These are phyloP conservation scores for Falco novaeseelandiae DNA, from an alignment of 2,797 vertebrate species.

Conservation along the genomic window DNA sequence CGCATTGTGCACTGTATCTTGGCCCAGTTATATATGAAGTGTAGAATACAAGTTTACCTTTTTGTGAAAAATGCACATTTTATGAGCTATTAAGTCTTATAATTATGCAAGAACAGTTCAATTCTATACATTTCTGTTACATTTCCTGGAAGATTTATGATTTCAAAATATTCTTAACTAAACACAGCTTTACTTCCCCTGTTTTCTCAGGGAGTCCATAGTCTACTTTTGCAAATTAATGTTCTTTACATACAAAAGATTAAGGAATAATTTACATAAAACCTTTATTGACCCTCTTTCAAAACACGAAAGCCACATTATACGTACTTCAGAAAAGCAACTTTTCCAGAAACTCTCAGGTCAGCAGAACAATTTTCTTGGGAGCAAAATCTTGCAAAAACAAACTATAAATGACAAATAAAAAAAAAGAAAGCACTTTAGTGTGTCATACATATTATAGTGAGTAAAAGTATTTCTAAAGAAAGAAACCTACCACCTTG, in stretches of 20 bases:
- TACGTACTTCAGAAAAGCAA: constrained; percentile 89
- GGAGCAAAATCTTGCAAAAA: constrained; percentile 89
- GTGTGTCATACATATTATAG: neutral
- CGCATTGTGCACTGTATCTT: neutral
- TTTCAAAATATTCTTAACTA: neutral
- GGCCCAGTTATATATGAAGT: neutral
- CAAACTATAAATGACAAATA: constrained; percentile 79
- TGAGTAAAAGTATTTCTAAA: neutral
- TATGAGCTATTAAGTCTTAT: neutral
- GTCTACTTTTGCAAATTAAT: neutral
- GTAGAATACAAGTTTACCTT: neutral
- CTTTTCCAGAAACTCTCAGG: constrained; percentile 86
- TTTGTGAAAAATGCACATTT: neutral
- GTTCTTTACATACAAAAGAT: neutral
- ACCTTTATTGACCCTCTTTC: neutral
- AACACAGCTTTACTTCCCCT: neutral
- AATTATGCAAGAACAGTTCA: neutral
- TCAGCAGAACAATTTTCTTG: constrained; percentile 90
- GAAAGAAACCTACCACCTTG: neutral
- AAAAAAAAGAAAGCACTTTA: neutral
- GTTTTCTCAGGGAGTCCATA: neutral
- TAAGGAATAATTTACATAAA: neutral
- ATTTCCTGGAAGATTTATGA: neutral
- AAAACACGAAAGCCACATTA: neutral
- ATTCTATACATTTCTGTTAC: neutral